phyloP scores from a whole-genome alignment of 2,797 vertebrate genomes.

The Syngnathus rostellatus region DNA sequence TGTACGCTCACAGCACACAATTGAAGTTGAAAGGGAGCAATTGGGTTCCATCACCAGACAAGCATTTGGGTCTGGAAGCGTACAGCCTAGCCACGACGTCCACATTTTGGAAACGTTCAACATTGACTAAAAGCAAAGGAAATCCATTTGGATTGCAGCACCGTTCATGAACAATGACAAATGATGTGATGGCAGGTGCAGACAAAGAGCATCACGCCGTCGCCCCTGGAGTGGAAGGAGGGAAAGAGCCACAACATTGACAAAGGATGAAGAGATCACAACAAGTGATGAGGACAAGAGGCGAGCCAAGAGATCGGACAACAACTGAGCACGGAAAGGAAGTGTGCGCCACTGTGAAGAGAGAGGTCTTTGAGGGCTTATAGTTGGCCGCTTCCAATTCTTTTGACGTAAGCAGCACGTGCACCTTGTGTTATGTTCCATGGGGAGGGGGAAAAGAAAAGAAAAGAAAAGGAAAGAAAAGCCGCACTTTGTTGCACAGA shows the following conservation, averaged over 20 bases:
- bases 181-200: conserved; percentile 1
- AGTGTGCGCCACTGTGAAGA: conserved; percentile 2
- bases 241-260: conserved; percentile 41
- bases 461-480: conserved; percentile 32
- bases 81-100: too few relatives aligned
- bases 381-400: conserved; percentile 77
- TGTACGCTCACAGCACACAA: too few relatives aligned
- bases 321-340: conserved; percentile 9
- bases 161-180: conserved; percentile 4
- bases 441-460: too few relatives aligned
- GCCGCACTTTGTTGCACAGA: conserved; percentile 25
- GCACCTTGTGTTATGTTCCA: conserved; percentile 47
- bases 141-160: too few relatives aligned
- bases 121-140: too few relatives aligned
- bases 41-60: too few relatives aligned
- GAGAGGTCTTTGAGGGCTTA: conserved; percentile 68
- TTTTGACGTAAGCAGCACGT: conserved; percentile 65
- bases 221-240: conserved; percentile 32
- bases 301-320: neutral
- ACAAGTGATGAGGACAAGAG: conserved; percentile 23
- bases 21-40: too few relatives aligned
- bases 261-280: conserved; percentile 56
- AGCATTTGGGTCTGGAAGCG: too few relatives aligned
- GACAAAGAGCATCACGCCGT: conserved; percentile 17
- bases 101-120: too few relatives aligned